Evolutionary conservation across 2,888 invertebrate species (phyloP), one percentile per base, ranked within the genome.

Genomic region (Anagyrus pseudococci): DNA sequence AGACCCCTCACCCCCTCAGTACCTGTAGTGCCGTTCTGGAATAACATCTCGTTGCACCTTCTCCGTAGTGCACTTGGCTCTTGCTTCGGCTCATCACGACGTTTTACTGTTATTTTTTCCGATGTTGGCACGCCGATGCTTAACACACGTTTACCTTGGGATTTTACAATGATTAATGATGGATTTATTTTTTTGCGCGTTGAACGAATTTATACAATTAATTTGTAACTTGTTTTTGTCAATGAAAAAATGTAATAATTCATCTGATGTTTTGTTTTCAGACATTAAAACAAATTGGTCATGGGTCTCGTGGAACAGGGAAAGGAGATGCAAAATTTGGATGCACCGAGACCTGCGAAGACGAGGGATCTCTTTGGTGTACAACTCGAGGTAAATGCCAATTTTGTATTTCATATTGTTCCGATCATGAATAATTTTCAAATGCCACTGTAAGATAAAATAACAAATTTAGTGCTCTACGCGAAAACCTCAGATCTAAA

Each of bases 341-440:
- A 83, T 76, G 66, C 82, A 64, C 67, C 57, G 23, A 74, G 79
- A 69, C 81, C 83, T n/a, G 83, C 82, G 69, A 79, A 86, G 67
- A 84, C 86, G 52, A 76, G 86, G 66, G 86, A 86, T 73, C 80
- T 87, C 33, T 87, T 87, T 71, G 87, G 87, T 48, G 85, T 87
- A 54, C 87, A 87, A 69, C 81, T 87, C 17, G 87, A 87, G 84
- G 87, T 87, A 78, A 82, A 74, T 55, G 25, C 7, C n/a, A 49
- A 4, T 1, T 53, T 17, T 53, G n/a, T n/a, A n/a, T n/a, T n/a
- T n/a, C n/a, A n/a, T n/a, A n/a, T n/a, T n/a, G n/a, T n/a, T n/a
- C n/a, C n/a, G n/a, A n/a, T n/a, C n/a, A n/a, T n/a, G n/a, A n/a
- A n/a, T n/a, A n/a, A n/a, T n/a, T n/a, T n/a, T n/a, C n/a, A n/a